Percentiles rank a stretch among this genome's conserved stretches.
phyloP scores from a whole-genome alignment of 2,113 vertebrate species.

The Cyprinodon tularosa region DNA sequence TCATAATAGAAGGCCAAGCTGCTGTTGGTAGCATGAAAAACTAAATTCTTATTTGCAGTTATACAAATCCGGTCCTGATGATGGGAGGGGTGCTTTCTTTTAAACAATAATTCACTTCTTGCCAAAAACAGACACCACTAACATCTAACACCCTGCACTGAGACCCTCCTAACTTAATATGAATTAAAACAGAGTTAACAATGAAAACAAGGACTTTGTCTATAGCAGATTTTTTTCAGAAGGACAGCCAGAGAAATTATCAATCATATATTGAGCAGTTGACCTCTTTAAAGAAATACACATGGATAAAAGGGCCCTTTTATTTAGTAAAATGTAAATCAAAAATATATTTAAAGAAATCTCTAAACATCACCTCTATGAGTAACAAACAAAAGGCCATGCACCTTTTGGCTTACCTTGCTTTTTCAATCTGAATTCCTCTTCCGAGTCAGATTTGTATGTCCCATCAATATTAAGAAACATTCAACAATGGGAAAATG shows the following conservation, averaged over 20 bases:
- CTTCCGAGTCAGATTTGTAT: conserved; percentile 43
- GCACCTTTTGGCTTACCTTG: conserved; percentile 62
- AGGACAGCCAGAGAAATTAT: background rate
- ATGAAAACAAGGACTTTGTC: background rate
- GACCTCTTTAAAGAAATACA: background rate
- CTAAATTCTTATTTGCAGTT: background rate
- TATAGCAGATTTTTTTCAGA: background rate
- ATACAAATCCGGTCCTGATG: background rate
- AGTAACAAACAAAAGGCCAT: background rate
- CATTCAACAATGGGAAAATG: conserved; percentile 10
- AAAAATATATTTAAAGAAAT: background rate
- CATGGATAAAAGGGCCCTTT: background rate
- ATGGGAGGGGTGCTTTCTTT: background rate
- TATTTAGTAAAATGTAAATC: background rate
- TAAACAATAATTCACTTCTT: background rate
- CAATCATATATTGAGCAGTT: background rate
- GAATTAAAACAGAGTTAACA: background rate
- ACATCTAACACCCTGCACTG: background rate
- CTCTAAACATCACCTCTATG: background rate
- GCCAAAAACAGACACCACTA: background rate
- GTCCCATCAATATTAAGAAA: conserved; percentile 32
- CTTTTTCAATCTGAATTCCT: conserved; percentile 47
- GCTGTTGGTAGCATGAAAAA: too few species aligned
- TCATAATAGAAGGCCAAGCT: background rate
- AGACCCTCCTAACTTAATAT: background rate